A percentile compares a stretch with the other conserved stretches of the same genome.
phyloP scores from a whole-genome alignment of 2,113 vertebrate species.

The Noturus placidus region DNA sequence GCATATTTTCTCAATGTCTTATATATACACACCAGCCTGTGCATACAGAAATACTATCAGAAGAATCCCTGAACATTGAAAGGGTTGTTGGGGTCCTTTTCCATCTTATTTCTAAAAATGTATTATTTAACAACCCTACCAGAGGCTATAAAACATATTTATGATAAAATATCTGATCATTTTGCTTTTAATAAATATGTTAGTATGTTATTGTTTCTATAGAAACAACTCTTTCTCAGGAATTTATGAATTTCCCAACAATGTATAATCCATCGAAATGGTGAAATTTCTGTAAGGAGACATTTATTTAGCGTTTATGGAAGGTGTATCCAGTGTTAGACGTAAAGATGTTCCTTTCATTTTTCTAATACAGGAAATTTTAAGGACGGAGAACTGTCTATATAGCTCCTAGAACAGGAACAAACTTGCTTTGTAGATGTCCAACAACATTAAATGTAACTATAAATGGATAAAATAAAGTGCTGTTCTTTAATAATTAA shows the following conservation, averaged over 20 bases:
- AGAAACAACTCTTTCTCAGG: neutral
- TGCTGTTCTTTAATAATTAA: too few relatives aligned
- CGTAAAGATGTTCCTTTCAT: neutral
- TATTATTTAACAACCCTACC: neutral
- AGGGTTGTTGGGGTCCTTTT: neutral
- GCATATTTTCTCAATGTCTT: neutral
- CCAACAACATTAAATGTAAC: neutral
- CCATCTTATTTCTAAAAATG: neutral
- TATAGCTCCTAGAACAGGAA: neutral
- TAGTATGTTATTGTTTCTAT: neutral
- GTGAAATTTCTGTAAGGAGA: neutral
- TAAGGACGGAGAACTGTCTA: neutral
- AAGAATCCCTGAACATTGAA: neutral
- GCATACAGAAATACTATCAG: neutral
- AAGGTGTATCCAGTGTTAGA: neutral
- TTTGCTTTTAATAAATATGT: neutral
- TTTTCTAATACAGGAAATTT: neutral
- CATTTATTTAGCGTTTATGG: neutral
- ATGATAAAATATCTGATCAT: neutral
- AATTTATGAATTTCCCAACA: too few relatives aligned
- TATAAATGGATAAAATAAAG: neutral
- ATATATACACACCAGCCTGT: neutral
- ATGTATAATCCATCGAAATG: neutral
- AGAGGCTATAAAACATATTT: too few relatives aligned
- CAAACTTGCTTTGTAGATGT: neutral